These are phyloP conservation scores for Nomada fucata DNA, from an alignment of 2,888 invertebrate genomes.

Conservation along the genomic window DNA sequence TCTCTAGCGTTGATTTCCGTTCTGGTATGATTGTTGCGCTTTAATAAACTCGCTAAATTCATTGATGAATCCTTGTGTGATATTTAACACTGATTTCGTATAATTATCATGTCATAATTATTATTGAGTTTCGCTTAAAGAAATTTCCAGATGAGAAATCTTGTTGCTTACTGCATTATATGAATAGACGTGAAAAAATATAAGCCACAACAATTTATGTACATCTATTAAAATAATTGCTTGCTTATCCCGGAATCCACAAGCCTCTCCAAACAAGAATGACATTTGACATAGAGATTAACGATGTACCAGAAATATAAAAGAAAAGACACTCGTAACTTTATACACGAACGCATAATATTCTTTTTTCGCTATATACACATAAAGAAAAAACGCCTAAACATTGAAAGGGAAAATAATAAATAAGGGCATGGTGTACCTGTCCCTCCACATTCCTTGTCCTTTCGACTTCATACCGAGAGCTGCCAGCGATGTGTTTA, in stretches of 20 bases:
- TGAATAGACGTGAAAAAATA: background rate
- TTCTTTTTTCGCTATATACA: background rate
- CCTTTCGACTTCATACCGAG: conserved; percentile 84
- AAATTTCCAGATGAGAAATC: background rate
- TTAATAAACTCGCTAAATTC: background rate
- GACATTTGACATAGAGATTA: background rate
- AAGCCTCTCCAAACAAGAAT: background rate
- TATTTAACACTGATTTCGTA: background rate
- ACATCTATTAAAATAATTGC: background rate
- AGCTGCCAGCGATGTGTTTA: conserved; percentile 84
- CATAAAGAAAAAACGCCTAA: background rate
- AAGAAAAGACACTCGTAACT: background rate
- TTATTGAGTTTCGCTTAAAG: background rate
- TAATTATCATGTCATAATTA: background rate
- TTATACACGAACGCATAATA: background rate
- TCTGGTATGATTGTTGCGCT: too few relatives aligned
- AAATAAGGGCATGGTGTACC: conserved; percentile 82
- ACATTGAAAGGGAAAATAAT: conserved; percentile 61
- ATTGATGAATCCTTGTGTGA: background rate
- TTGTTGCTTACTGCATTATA: background rate
- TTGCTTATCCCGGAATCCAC: background rate
- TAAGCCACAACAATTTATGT: background rate
- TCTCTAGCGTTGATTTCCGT: too few relatives aligned
- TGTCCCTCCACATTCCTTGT: conserved; percentile 85
- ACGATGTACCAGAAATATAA: background rate